phyloP scores from a whole-genome alignment of 2,888 invertebrate genomes.

The Apoda limacodes region DNA sequence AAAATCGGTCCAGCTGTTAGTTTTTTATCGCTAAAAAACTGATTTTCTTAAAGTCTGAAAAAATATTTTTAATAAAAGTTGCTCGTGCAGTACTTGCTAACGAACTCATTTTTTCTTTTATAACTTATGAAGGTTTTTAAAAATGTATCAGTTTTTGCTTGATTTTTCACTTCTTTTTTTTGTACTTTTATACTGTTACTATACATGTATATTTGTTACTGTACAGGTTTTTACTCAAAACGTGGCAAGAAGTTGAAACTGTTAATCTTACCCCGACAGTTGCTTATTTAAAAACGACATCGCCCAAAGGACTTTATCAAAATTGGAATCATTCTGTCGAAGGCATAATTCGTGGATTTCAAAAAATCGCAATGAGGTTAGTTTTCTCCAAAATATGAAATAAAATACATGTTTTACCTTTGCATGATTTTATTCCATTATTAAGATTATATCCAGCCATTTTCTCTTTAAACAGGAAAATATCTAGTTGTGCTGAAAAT shows the following conservation, averaged over 20 bases:
- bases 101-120: constrained; percentile 2
- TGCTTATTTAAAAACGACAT: constrained; percentile 67
- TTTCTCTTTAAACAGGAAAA: constrained; percentile 74
- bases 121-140: neutral
- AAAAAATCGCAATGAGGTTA: constrained; percentile 74
- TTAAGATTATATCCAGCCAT: too few species aligned
- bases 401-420: too few species aligned
- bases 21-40: too few species aligned
- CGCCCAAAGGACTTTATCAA: constrained; percentile 22
- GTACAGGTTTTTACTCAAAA: constrained; percentile 79
- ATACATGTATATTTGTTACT: constrained; percentile 4
- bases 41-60: too few species aligned
- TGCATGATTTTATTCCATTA: neutral
- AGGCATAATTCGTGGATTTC: constrained; percentile 69
- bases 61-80: too few species aligned
- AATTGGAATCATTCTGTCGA: constrained; percentile 53
- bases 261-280: constrained; percentile 76
- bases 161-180: neutral
- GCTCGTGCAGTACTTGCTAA: neutral
- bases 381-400: too few species aligned
- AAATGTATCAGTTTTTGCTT: neutral
- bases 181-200: too few species aligned
- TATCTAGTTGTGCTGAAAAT: constrained; percentile 71
- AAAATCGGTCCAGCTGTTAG: too few species aligned
- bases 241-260: constrained; percentile 75